A percentile compares a stretch with the other conserved stretches of the same genome.
phyloP scores from a whole-genome alignment of 2,888 invertebrate genomes.

The Pheosia tremula region DNA sequence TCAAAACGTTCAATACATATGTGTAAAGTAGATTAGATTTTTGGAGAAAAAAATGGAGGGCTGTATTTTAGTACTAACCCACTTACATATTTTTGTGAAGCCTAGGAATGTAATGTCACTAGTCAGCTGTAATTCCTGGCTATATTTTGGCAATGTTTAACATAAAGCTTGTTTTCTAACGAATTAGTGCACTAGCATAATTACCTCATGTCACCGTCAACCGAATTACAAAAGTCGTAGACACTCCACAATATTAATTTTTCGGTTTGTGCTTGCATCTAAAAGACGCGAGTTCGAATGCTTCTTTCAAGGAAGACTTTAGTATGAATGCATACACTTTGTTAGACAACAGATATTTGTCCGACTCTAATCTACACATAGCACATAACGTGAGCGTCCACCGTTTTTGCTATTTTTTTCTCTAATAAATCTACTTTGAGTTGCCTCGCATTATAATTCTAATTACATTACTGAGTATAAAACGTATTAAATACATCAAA shows the following conservation, averaged over 20 bases:
- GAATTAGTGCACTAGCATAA: constrained; percentile 41
- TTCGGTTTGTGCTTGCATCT: constrained; percentile 37
- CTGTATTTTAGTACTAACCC: constrained; percentile 49
- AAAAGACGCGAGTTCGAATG: constrained; percentile 27
- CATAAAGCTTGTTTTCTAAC: constrained; percentile 43
- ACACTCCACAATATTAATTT: constrained; percentile 44
- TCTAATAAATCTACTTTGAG: constrained; percentile 45
- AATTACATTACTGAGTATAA: constrained; percentile 78
- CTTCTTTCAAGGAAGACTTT: constrained; percentile 42
- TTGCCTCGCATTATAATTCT: constrained; percentile 64
- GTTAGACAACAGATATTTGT: neutral
- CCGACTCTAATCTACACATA: neutral
- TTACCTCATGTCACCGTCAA: constrained; percentile 27
- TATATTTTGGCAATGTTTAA: constrained; percentile 67
- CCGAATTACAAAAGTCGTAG: constrained; percentile 32
- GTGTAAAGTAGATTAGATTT: constrained; percentile 31
- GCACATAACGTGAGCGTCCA: constrained; percentile 23
- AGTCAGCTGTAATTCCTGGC: constrained; percentile 52
- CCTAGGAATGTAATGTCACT: constrained; percentile 65
- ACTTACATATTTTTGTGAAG: constrained; percentile 37
- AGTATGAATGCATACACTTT: neutral
- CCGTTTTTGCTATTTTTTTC: constrained; percentile 41
- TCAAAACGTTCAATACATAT: constrained; percentile 30
- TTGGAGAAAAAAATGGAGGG: constrained; percentile 30
- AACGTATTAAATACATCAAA: constrained; percentile 81